phyloP scores from a whole-genome alignment of 2,888 invertebrate genomes.

The Yponomeuta sedellus region DNA sequence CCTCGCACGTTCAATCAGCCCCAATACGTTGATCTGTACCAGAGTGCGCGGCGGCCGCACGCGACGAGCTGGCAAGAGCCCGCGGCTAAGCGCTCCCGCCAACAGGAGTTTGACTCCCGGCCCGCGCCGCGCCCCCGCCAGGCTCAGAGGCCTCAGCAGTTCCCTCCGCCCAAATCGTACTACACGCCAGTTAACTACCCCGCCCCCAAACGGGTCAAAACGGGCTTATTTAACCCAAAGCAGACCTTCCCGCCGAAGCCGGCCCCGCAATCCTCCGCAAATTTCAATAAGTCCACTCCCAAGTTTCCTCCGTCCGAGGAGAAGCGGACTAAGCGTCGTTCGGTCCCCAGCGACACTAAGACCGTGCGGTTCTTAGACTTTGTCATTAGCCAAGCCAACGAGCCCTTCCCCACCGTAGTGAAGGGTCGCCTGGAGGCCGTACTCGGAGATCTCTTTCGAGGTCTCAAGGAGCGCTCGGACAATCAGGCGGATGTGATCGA shows the following conservation, averaged over 20 bases:
- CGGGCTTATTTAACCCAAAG: neutral
- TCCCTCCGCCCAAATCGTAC: neutral
- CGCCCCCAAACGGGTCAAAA: neutral
- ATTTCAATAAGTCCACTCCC: neutral
- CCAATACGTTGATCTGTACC: neutral
- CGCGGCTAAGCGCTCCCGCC: constrained; percentile 25
- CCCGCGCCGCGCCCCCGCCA: neutral
- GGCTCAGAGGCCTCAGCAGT: neutral
- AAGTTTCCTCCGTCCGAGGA: neutral
- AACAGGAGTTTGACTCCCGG: constrained; percentile 5
- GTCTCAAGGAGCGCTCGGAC: constrained; percentile 11
- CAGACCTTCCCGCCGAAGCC: neutral
- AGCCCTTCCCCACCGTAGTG: constrained; percentile 28
- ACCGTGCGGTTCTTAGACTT: neutral
- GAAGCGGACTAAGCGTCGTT: too few relatives aligned
- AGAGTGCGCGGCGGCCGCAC: neutral
- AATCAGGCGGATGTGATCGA: neutral
- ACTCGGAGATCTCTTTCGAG: constrained; percentile 11
- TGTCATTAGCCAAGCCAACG: neutral
- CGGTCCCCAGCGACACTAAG: too few relatives aligned
- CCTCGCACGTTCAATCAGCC: constrained; percentile 8
- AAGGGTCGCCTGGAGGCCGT: constrained; percentile 42
- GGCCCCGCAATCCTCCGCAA: neutral
- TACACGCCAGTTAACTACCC: neutral
- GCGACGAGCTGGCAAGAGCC: neutral